Conservation (phyloP, 2,888 invertebrate species). For the Cerastoderma edule region DNA sequence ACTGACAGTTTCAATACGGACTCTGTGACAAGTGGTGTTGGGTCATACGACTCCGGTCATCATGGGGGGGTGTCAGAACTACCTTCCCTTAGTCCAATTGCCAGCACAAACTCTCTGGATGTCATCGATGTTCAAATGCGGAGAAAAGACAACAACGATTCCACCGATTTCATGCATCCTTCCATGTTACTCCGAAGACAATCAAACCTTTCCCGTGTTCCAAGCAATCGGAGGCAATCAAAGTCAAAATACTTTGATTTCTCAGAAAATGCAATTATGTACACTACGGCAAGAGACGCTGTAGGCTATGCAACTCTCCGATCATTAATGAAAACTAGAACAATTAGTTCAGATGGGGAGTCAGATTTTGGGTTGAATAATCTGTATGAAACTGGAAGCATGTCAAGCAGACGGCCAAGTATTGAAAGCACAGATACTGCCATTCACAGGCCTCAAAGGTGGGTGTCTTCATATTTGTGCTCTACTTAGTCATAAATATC, state of each 20-base stretch:
- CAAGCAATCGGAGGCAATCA: conserved; percentile 72
- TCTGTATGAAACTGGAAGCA: conserved; percentile 61
- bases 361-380: conserved; percentile 66
- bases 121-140: conserved; percentile 43
- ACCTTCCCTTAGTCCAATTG: conserved; percentile 91
- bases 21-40: conserved; percentile 91
- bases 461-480: no score
- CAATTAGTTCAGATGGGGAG: conserved; percentile 76
- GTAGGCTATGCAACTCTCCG: conserved; percentile 83
- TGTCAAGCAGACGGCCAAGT: conserved; percentile 67
- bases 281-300: conserved; percentile 82
- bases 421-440: conserved; percentile 56
- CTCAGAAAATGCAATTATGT: conserved; percentile 69
- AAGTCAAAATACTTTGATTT: conserved; percentile 60
- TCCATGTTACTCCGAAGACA: conserved; percentile 78
- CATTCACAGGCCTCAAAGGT: conserved; percentile 47
- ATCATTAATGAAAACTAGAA: conserved; percentile 80
- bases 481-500: no score
- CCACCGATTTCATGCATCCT: conserved; percentile 81
- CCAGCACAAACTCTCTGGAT: conserved; percentile 88
- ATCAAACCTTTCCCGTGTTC: conserved; percentile 79
- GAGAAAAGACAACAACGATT: conserved; percentile 59
- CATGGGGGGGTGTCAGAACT: conserved; percentile 59
- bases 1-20: conserved; percentile 88
- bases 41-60: conserved; percentile 90